These are phyloP conservation scores for Odontamblyopus lacepedii DNA, from an alignment of 2,797 vertebrate genomes.

Conservation along the genomic window DNA sequence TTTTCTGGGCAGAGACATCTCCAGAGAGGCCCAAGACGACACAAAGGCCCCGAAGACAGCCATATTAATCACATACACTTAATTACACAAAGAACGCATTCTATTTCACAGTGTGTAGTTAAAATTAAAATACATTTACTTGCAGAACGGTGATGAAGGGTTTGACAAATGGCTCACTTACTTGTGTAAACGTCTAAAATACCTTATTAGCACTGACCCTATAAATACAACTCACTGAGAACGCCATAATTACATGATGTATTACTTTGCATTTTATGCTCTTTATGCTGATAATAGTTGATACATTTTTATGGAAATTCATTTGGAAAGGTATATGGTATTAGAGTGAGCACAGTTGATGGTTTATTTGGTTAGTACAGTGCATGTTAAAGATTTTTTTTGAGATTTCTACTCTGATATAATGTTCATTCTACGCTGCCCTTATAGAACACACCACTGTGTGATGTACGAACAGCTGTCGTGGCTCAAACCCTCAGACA, in stretches of 20 bases:
- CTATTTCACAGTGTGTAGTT: background rate
- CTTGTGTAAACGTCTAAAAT: conserved; percentile 6
- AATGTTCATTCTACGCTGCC: too few species aligned
- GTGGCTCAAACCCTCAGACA: too few species aligned
- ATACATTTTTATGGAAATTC: too few species aligned
- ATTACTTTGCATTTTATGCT: background rate
- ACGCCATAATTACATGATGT: background rate
- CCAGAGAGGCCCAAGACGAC: background rate
- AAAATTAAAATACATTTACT: background rate
- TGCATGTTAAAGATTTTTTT: too few species aligned
- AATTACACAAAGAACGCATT: background rate
- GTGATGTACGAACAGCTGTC: too few species aligned
- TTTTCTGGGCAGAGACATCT: background rate
- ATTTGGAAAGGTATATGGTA: too few species aligned
- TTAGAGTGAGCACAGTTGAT: too few species aligned
- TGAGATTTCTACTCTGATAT: too few species aligned
- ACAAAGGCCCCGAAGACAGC: background rate
- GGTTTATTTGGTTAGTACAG: too few species aligned
- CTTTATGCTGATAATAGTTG: too few species aligned
- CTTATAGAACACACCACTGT: too few species aligned
- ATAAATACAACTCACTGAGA: background rate
- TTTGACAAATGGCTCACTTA: background rate
- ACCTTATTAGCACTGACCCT: conserved; percentile 1
- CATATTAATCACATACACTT: background rate
- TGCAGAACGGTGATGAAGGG: background rate